Conservation (phyloP, 2,888 invertebrate genomes). For the Drosophila nr. medialis region DNA sequence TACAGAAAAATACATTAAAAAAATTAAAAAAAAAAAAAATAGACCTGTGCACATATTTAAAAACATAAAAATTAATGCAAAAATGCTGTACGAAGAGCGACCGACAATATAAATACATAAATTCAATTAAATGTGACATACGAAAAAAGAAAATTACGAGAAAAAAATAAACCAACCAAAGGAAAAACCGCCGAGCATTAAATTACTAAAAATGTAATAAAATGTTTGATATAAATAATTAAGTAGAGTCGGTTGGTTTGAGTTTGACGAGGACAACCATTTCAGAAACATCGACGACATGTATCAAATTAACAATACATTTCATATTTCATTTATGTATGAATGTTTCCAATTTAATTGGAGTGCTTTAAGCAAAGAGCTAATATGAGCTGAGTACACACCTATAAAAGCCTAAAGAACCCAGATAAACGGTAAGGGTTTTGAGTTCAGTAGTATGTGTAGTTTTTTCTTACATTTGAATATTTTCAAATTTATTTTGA, state of each 20-base stretch:
- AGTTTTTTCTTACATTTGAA: not conserved
- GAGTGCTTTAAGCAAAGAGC: conserved; percentile 10
- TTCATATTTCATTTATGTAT: conserved; percentile 16
- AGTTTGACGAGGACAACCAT: conserved; percentile 42
- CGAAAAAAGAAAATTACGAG: conserved; percentile 37
- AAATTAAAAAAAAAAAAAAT: conserved; percentile 27
- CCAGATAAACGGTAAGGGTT: not conserved
- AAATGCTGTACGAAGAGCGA: conserved; percentile 66
- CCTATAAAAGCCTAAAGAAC: not conserved
- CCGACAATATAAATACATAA: conserved; percentile 77
- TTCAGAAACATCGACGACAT: conserved; percentile 43
- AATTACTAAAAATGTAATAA: conserved; percentile 78
- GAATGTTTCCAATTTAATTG: conserved; percentile 21
- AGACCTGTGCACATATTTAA: conserved; percentile 44
- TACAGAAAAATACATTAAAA: conserved; percentile 9
- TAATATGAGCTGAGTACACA: not conserved
- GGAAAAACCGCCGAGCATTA: conserved; percentile 48
- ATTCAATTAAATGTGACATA: conserved; percentile 82
- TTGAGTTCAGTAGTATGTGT: not conserved
- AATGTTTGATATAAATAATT: conserved; percentile 76
- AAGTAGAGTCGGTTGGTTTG: conserved; percentile 46
- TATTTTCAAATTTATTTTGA: not conserved
- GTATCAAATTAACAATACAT: conserved; percentile 64
- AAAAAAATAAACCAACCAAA: conserved; percentile 28
- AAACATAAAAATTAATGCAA: conserved; percentile 81